Evolutionary conservation across 1,140 invertebrate genomes (phyloP).

Genomic region (Rhagoletis zephyria): DNA sequence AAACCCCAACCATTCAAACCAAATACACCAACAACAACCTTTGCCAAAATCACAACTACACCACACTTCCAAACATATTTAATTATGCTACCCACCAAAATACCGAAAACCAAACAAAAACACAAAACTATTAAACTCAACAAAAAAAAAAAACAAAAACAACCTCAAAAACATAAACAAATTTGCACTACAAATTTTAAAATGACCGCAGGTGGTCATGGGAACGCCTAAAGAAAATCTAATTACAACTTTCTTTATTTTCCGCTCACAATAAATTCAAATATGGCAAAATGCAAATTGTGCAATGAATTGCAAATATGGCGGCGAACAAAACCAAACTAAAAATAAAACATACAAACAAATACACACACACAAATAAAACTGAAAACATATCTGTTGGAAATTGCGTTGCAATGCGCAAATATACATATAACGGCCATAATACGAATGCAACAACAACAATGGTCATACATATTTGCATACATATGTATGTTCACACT

Average conservation of each 20-base stretch:
- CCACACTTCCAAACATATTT: background rate
- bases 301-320: conserved; percentile 19
- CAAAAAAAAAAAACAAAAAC: too few species aligned
- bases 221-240: conserved; percentile 72
- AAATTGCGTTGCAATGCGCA: too few species aligned
- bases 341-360: background rate
- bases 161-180: conserved; percentile 17
- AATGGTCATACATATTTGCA: too few species aligned
- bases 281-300: conserved; percentile 13
- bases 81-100: conserved; percentile 26
- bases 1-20: background rate
- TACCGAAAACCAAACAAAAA: background rate
- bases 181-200: conserved; percentile 42
- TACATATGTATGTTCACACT: too few species aligned
- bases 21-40: conserved; percentile 39
- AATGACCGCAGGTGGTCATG: conserved; percentile 70
- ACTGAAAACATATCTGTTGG: conserved; percentile 48
- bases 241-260: conserved; percentile 64
- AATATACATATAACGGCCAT: too few species aligned
- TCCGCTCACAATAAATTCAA: conserved; percentile 56
- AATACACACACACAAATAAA: conserved; percentile 54
- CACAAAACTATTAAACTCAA: background rate
- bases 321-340: background rate
- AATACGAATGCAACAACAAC: too few species aligned
- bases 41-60: conserved; percentile 4